phyloP scores from a whole-genome alignment of 2,797 vertebrate species.

The Hylomyscus alleni region DNA sequence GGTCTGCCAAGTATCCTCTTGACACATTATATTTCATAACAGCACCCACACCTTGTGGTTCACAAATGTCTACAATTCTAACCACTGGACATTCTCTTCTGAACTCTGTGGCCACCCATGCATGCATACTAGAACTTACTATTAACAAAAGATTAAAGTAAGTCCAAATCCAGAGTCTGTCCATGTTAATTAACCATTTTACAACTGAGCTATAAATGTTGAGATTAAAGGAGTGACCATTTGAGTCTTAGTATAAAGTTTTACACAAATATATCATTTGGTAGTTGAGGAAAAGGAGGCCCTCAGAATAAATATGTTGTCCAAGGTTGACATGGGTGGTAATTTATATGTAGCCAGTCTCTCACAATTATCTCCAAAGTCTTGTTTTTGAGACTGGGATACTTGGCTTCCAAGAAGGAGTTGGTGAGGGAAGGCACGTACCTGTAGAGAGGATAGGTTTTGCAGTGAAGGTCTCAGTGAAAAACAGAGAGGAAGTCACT shows the following conservation, averaged over 20 bases:
- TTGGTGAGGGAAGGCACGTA: background rate
- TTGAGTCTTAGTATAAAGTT: background rate
- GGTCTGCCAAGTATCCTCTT: background rate
- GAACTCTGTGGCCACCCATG: background rate
- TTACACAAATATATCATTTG: background rate
- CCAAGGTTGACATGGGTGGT: background rate
- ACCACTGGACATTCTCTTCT: background rate
- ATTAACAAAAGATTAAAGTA: background rate
- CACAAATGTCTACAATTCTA: background rate
- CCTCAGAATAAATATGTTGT: background rate
- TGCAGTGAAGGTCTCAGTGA: background rate
- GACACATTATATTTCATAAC: background rate
- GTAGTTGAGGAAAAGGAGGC: background rate
- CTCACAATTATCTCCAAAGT: background rate
- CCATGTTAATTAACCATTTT: background rate
- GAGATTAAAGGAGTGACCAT: background rate
- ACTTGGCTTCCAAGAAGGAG: background rate
- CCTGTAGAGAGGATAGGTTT: conserved; percentile 20
- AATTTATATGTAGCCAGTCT: background rate
- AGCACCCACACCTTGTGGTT: background rate
- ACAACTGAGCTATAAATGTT: background rate
- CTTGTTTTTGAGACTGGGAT: background rate
- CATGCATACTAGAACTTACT: background rate
- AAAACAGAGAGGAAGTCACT: background rate
- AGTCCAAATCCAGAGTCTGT: background rate